phyloP scores from a whole-genome alignment of 2,113 vertebrate genomes.

The Nothoprocta pentlandii region DNA sequence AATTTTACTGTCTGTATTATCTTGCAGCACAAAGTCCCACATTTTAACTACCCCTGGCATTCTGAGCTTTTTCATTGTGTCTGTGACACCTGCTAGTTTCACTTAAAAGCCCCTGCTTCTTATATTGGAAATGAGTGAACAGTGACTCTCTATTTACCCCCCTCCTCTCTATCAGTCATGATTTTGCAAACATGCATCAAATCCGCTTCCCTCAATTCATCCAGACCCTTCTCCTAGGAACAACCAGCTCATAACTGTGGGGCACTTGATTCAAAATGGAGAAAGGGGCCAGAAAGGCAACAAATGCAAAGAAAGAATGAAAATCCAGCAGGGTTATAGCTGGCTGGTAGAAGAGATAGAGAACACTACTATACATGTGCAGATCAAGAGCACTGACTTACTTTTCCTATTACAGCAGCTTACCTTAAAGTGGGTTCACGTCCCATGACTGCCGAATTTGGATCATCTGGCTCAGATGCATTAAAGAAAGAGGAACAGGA shows the following conservation, averaged over 20 bases:
- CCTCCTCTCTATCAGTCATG: no score
- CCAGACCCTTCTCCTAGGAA: background rate
- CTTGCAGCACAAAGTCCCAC: background rate
- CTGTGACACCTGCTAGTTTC: conserved; percentile 50
- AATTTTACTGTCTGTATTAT: background rate
- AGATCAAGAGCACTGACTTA: background rate
- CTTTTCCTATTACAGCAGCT: background rate
- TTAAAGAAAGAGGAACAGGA: background rate
- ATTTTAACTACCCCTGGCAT: background rate
- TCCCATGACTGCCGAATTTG: background rate
- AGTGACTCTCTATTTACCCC: background rate
- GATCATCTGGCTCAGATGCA: background rate
- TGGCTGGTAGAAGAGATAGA: background rate
- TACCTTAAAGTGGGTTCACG: background rate
- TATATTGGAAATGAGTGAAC: background rate
- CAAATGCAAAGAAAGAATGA: background rate
- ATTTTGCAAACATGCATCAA: background rate
- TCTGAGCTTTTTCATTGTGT: background rate
- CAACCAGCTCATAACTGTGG: background rate
- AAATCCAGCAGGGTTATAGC: background rate
- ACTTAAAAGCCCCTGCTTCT: background rate
- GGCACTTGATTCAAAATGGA: background rate
- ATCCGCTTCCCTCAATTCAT: background rate
- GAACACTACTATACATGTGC: background rate
- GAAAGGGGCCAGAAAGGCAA: background rate